Percentiles rank a stretch among this genome's conserved stretches.
phyloP scores from a whole-genome alignment of 2,113 vertebrate species.

The Phylloscopus whistleri region DNA sequence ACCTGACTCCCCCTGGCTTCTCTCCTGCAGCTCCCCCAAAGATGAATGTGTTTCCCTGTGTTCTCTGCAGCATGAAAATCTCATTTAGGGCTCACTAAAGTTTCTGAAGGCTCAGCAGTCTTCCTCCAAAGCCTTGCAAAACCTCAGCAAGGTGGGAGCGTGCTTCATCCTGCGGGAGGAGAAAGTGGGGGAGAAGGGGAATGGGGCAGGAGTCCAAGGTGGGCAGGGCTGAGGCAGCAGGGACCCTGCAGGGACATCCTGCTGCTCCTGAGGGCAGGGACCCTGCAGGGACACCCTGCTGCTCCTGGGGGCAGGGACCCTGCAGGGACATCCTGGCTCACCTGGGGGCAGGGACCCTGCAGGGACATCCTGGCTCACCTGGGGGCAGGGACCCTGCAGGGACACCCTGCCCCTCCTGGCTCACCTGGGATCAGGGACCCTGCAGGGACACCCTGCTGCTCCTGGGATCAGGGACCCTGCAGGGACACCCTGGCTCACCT shows the following conservation, averaged over 20 bases:
- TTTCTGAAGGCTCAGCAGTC: conserved; percentile 24
- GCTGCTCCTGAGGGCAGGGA: too few species aligned
- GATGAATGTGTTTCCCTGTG: background rate
- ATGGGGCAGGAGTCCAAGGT: background rate
- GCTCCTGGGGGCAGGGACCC: background rate
- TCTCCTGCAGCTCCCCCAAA: background rate
- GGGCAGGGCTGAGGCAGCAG: background rate
- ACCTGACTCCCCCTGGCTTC: background rate
- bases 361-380: background rate
- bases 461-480: too few species aligned
- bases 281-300: too few species aligned
- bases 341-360: too few species aligned
- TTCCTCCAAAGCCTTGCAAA: background rate
- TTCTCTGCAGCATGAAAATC: background rate
- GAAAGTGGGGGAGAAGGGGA: background rate
- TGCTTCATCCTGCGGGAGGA: background rate
- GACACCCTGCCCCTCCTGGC: background rate
- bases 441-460: background rate
- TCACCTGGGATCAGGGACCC: too few species aligned
- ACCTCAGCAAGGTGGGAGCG: background rate
- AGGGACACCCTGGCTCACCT: too few species aligned
- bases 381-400: too few species aligned
- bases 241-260: background rate
- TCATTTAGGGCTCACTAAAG: background rate
- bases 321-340: fast-evolving